These are phyloP conservation scores for Temnothorax ravouxi DNA, from an alignment of 2,888 invertebrate genomes.

Conservation along the genomic window DNA sequence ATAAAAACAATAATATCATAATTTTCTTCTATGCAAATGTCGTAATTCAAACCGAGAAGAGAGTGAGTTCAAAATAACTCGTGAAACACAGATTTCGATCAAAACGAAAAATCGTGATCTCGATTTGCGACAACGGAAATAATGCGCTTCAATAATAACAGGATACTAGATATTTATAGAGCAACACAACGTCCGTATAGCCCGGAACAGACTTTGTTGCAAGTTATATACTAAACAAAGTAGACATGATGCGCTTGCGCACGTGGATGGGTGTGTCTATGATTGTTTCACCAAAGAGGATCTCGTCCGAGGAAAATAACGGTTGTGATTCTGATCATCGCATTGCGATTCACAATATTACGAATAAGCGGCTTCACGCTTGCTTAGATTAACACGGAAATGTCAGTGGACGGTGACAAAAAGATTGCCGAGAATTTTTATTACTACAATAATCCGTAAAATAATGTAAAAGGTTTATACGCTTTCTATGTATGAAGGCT, in stretches of 20 bases:
- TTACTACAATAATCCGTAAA: slow-evolving; percentile 5
- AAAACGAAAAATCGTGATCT: slow-evolving; percentile 2
- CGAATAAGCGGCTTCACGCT: slow-evolving; percentile 25
- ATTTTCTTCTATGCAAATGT: not conserved
- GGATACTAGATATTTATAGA: slow-evolving; percentile 6
- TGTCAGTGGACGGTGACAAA: slow-evolving; percentile 9
- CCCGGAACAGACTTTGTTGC: slow-evolving; percentile 33
- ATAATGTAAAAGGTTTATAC: not conserved
- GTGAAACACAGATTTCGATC: not conserved
- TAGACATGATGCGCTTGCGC: slow-evolving; percentile 1
- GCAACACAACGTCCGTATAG: not conserved
- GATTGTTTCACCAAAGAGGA: slow-evolving; percentile 25
- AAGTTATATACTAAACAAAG: slow-evolving; percentile 35
- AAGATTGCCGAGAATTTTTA: not conserved
- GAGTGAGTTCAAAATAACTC: not conserved
- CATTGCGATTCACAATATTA: slow-evolving; percentile 10
- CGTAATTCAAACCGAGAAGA: not conserved
- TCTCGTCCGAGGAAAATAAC: slow-evolving; percentile 34
- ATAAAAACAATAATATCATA: not conserved
- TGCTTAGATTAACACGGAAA: slow-evolving; percentile 30
- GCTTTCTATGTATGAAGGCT: not conserved
- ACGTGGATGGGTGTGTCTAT: slow-evolving; percentile 44
- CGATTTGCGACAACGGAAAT: not conserved
- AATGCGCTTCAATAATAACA: slow-evolving; percentile 8
- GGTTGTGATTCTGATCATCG: slow-evolving; percentile 29